Evolutionary conservation across 2,797 vertebrate species (phyloP), one percentile per base, ranked within the genome.

Genomic region (Chloroceryle amazona): DNA sequence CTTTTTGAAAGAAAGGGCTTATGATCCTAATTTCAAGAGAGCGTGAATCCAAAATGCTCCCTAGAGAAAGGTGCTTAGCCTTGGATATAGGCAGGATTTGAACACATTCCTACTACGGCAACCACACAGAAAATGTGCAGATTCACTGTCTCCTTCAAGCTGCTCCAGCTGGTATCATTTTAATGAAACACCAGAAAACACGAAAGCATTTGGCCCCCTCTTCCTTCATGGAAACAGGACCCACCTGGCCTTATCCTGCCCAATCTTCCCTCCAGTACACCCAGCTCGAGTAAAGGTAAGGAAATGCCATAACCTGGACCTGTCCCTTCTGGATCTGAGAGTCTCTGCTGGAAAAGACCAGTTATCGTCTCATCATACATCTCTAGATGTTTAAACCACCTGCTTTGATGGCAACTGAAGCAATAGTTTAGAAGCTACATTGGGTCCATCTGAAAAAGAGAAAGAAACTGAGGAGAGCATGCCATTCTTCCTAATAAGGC

Each of bases 11-110:
- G 90, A 73, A 96, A 94, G 20, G 74, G 82, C 94, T 96, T 94
- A 96, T 94, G 94, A 96, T 95, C 90, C 96, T 93, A 95, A 89
- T 93, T 97, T 96, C 95, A 94, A 96, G 95, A 92, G 90, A 92
- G 92, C 41, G 0, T 89, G 96, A 96, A 96, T 96, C 84, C 71
- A 63, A 96, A 96, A 89, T 39, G 90, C 83, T 96, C 96, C 94
- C 96, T 44, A 66, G 93, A 90, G 96, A 86, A 97, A 96, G 88
- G 88, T 93, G 88, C 96, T 96, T 94, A 96, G 85, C 88, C 70
- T 86, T 89, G 82, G 82, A 46, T 68, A 91, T 23, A 81, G 76
- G 73, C 70, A 86, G 90, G 88, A 95, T 93, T 96, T 95, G 94
- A 94, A 51, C 83, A 75, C 6, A 17, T 89, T 92, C 62, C n/a